These are phyloP conservation scores for Alsophila aescularia DNA, from an alignment of 2,888 invertebrate genomes.

Conservation along the genomic window DNA sequence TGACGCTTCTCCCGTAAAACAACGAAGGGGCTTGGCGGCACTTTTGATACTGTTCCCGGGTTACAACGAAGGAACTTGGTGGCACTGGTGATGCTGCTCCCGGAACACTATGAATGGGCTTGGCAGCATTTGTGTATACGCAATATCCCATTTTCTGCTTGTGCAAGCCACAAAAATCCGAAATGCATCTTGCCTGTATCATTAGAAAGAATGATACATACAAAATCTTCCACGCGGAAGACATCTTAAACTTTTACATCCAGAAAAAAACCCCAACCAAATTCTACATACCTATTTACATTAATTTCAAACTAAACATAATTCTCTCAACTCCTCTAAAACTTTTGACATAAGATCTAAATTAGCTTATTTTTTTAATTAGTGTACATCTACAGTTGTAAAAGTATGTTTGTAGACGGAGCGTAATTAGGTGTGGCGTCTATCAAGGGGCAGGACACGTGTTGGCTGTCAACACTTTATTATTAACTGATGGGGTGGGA, in stretches of 20 bases:
- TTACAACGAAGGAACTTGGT: too few relatives aligned
- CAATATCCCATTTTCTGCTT: too few relatives aligned
- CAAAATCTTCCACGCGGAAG: constrained; percentile 15
- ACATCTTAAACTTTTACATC: constrained; percentile 11
- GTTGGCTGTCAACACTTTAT: constrained; percentile 55
- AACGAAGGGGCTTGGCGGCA: too few relatives aligned
- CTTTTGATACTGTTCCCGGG: too few relatives aligned
- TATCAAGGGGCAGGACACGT: constrained; percentile 58
- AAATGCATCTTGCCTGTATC: neutral
- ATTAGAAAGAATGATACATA: constrained; percentile 4
- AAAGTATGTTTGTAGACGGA: constrained; percentile 4
- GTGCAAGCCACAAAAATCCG: neutral
- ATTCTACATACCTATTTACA: too few relatives aligned
- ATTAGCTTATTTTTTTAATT: neutral
- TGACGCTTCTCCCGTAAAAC: too few relatives aligned
- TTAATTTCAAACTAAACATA: neutral
- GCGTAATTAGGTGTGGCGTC: constrained; percentile 65
- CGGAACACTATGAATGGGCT: too few relatives aligned
- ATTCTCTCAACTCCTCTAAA: neutral
- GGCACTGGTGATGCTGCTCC: too few relatives aligned
- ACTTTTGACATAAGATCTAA: neutral
- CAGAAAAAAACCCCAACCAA: neutral
- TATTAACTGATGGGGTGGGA: constrained; percentile 39
- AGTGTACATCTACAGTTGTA: too few relatives aligned
- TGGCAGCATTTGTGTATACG: too few relatives aligned